Evolutionary conservation across 2,797 vertebrate genomes (phyloP).

Genomic region (Sylvilagus floridanus): DNA sequence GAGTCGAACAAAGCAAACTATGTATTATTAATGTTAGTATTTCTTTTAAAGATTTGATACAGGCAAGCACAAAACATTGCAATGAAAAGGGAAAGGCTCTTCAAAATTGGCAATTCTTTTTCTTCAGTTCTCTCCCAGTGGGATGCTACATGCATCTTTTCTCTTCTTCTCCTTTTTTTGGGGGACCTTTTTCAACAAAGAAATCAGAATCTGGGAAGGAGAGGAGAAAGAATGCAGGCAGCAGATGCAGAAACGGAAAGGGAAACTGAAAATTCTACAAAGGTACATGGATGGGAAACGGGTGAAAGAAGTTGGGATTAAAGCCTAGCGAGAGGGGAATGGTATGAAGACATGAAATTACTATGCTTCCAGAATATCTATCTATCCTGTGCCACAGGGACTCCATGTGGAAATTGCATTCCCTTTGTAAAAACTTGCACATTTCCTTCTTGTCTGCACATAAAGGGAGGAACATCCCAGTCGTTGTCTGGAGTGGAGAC

Average conservation of each 20-base stretch:
- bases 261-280: background rate
- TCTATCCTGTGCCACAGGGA: background rate
- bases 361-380: background rate
- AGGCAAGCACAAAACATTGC: constrained; percentile 73
- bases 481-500: background rate
- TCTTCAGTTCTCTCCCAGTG: constrained; percentile 72
- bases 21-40: constrained; percentile 85
- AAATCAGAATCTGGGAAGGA: constrained; percentile 18
- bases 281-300: background rate
- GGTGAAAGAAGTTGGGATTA: constrained; percentile 28
- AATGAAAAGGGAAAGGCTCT: constrained; percentile 65
- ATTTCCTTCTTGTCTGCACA: background rate
- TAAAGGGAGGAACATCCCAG: background rate
- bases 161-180: constrained; percentile 55
- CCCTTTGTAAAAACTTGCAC: background rate
- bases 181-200: constrained; percentile 51
- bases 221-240: background rate
- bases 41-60: constrained; percentile 81
- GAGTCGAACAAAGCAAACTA: constrained; percentile 79
- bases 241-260: background rate
- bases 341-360: background rate
- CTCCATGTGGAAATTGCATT: background rate
- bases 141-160: constrained; percentile 54
- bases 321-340: background rate
- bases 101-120: constrained; percentile 78